Conservation (phyloP, 64 coral and sea anemone genomes). For the Anthopleura sola region DNA sequence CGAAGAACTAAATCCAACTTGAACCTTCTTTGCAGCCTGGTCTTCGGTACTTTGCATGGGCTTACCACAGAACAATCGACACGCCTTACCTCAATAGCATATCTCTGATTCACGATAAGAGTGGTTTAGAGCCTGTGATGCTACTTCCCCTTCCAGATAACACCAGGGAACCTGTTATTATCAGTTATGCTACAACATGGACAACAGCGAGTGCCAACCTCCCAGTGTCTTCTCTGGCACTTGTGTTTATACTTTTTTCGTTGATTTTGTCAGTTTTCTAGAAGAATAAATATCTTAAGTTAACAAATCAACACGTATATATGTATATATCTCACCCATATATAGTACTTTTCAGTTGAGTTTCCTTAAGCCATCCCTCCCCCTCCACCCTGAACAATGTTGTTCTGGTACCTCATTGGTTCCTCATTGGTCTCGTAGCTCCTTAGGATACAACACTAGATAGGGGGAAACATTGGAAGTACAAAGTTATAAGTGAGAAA, state of each 20-base stretch:
- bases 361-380: too few species aligned
- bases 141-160: neutral
- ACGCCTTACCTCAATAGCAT: slow-evolving; percentile 12
- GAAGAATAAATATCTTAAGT: too few species aligned
- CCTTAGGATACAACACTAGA: too few species aligned
- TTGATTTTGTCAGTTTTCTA: neutral
- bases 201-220: neutral
- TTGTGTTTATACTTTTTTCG: neutral
- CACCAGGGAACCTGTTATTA: neutral
- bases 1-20: too few species aligned
- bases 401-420: too few species aligned
- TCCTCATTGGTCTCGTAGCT: too few species aligned
- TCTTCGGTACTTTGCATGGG: slow-evolving; percentile 36
- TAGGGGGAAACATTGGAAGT: too few species aligned
- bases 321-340: too few species aligned
- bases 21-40: slow-evolving; percentile 21
- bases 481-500: too few species aligned
- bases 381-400: too few species aligned
- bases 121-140: slow-evolving; percentile 6
- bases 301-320: too few species aligned
- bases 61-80: slow-evolving; percentile 36
- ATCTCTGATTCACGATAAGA: neutral
- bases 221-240: neutral
- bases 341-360: too few species aligned
- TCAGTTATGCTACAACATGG: neutral